Conservation (phyloP, 2,888 invertebrate species). For the Pandemis cinnamomeana region DNA sequence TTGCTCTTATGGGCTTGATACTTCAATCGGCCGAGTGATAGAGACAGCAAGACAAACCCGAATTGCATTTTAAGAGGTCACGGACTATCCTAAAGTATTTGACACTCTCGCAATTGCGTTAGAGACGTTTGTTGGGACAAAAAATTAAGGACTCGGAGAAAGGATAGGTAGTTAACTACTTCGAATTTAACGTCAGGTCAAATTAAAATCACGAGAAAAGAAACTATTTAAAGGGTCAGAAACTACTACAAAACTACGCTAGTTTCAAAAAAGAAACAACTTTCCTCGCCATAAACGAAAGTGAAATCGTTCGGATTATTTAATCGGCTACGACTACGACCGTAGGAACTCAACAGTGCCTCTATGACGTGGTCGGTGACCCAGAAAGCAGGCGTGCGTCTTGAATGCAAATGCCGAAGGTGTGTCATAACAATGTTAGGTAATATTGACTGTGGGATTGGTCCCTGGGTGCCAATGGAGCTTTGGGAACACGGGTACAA, state of each 20-base stretch:
- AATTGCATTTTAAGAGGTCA: too few relatives aligned
- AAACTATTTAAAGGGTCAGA: neutral
- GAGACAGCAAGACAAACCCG: too few relatives aligned
- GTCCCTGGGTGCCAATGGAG: slow-evolving; percentile 23
- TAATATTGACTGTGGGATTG: slow-evolving; percentile 20
- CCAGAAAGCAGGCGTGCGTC: slow-evolving; percentile 36
- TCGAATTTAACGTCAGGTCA: too few relatives aligned
- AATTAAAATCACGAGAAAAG: neutral
- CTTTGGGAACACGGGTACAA: slow-evolving; percentile 10
- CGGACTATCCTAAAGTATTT: too few relatives aligned
- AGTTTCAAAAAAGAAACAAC: slow-evolving; percentile 6
- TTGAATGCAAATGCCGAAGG: slow-evolving; percentile 41
- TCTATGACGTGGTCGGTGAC: slow-evolving; percentile 35
- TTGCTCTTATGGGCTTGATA: too few relatives aligned
- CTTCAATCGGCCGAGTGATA: too few relatives aligned
- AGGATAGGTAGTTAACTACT: too few relatives aligned
- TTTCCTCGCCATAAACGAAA: slow-evolving; percentile 25
- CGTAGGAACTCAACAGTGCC: slow-evolving; percentile 6
- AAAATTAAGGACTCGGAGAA: too few relatives aligned
- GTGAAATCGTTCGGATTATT: slow-evolving; percentile 39
- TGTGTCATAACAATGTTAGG: slow-evolving; percentile 37
- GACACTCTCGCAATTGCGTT: too few relatives aligned
- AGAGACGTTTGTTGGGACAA: too few relatives aligned
- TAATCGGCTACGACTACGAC: slow-evolving; percentile 16
- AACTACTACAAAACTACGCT: neutral